Conservation (phyloP, 1,140 invertebrate genomes). For the Lepidostoma basale region DNA sequence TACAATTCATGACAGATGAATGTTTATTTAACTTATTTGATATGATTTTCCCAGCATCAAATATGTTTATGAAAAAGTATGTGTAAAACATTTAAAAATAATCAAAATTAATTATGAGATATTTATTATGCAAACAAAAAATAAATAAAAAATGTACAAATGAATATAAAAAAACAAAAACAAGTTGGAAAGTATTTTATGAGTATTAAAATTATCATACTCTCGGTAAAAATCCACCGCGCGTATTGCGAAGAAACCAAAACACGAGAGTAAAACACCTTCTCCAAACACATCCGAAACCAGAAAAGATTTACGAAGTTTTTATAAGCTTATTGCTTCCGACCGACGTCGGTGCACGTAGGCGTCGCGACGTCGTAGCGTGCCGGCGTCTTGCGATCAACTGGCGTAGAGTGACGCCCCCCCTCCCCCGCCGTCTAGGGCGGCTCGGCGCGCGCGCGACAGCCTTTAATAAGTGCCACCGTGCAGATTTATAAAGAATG, state of each 20-base stretch:
- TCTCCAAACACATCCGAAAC: not conserved
- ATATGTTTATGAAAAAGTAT: too few species aligned
- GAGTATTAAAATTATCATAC: too few species aligned
- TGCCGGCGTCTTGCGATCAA: slow-evolving; percentile 23
- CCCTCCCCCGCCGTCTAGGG: not conserved
- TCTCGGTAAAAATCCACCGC: too few species aligned
- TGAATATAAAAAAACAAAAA: too few species aligned
- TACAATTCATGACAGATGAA: too few species aligned
- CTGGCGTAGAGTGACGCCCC: slow-evolving; percentile 15
- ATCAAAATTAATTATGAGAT: too few species aligned
- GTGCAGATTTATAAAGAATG: slow-evolving; percentile 36
- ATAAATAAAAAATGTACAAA: too few species aligned
- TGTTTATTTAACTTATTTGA: too few species aligned
- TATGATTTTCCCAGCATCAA: too few species aligned
- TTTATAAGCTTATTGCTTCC: not conserved
- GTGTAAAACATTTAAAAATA: too few species aligned
- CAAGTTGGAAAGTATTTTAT: too few species aligned
- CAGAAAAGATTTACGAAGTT: slow-evolving; percentile 12
- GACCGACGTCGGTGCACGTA: not conserved
- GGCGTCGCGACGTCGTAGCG: slow-evolving; percentile 25
- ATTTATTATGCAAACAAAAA: too few species aligned
- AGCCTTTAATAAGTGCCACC: slow-evolving; percentile 34
- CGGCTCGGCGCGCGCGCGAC: slow-evolving; percentile 8
- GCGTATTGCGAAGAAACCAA: not conserved
- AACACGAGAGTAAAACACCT: not conserved